These are phyloP conservation scores for Ceratotherium simum DNA, from an alignment of 2,113 vertebrate species.

Conservation along the genomic window DNA sequence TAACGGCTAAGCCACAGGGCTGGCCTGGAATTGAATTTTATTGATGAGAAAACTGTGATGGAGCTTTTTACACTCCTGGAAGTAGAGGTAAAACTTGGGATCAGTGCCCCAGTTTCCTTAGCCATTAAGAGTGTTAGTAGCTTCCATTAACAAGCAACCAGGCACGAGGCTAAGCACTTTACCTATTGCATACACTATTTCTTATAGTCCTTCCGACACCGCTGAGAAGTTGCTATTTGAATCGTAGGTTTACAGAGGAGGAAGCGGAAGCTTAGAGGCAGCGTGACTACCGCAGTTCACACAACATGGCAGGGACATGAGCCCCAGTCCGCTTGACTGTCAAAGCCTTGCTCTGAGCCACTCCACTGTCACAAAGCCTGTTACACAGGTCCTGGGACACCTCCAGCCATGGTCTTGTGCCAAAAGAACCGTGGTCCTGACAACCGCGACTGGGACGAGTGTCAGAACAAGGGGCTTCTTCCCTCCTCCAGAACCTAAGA, in stretches of 20 bases:
- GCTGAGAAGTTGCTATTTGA: background rate
- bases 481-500: background rate
- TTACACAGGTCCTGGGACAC: accelerated
- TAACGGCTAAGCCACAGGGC: too few relatives aligned
- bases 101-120: background rate
- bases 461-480: background rate
- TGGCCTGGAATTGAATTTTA: background rate
- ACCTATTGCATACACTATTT: slow-evolving; percentile 31
- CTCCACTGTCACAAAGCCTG: accelerated
- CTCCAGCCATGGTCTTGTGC: accelerated
- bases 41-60: background rate
- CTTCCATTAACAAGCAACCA: slow-evolving; percentile 65
- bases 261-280: background rate
- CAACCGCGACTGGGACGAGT: background rate
- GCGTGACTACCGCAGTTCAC: background rate
- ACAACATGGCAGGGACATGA: background rate
- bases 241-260: background rate
- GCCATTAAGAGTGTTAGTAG: slow-evolving; percentile 37
- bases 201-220: background rate
- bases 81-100: background rate
- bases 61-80: background rate
- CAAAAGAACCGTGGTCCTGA: background rate
- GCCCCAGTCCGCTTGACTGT: accelerated
- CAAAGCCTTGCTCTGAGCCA: too few relatives aligned
- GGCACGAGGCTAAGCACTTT: background rate